Evolutionary conservation across 64 coral and sea anemone species (phyloP).

Genomic region (Orbicella faveolata): DNA sequence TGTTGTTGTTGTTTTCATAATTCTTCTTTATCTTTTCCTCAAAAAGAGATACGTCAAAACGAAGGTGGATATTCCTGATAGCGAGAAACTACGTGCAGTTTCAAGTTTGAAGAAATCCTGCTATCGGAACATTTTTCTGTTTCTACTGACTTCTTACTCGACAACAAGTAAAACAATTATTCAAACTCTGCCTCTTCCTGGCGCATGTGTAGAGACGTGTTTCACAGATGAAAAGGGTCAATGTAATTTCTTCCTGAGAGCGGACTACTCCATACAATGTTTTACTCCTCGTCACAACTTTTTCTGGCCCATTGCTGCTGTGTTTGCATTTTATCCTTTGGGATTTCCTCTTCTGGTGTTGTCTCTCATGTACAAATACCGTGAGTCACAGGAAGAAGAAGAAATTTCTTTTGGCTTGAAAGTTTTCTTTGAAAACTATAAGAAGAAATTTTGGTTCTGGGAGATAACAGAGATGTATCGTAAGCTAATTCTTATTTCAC

Average conservation of each 20-base stretch:
- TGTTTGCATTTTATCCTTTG: conserved; percentile 64
- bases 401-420: background rate
- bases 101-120: conserved; percentile 33
- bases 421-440: conserved; percentile 27
- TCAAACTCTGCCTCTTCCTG: conserved; percentile 16
- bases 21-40: conserved; percentile 50
- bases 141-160: conserved; percentile 27
- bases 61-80: background rate
- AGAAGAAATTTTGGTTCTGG: conserved; percentile 8
- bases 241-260: conserved; percentile 8
- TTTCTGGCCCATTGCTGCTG: conserved; percentile 53
- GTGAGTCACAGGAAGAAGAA: background rate
- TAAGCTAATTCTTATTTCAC: background rate
- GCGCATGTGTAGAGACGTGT: conserved; percentile 20
- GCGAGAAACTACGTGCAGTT: conserved; percentile 1
- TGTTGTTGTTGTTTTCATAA: conserved; percentile 18
- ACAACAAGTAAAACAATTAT: conserved; percentile 47
- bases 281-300: background rate
- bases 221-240: background rate
- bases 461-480: conserved; percentile 13
- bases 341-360: conserved; percentile 69
- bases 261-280: conserved; percentile 43
- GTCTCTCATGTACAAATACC: conserved; percentile 62
- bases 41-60: conserved; percentile 13
- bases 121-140: conserved; percentile 43